Evolutionary conservation across 2,797 vertebrate genomes (phyloP), one percentile per base, ranked within the genome.

Genomic region (Cichlasoma orientale): DNA sequence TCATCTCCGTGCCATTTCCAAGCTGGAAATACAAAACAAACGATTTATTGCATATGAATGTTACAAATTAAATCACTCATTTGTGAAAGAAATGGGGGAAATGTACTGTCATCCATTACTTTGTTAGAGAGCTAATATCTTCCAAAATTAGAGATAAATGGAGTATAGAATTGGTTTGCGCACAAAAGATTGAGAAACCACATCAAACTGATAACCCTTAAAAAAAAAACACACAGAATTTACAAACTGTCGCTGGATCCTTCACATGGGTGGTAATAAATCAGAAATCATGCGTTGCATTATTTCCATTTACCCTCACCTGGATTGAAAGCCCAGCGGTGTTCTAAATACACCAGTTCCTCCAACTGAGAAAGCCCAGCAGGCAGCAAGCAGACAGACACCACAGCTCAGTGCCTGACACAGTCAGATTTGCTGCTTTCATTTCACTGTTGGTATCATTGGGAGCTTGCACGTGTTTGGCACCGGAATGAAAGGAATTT

Each of bases 401-500:
- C 82, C 80, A 79, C 88, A 86, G 78, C 82, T 85, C 88, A 82
- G 75, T 89, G 84, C 71, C 79, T 83, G 81, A 79, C 82, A 79
- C 78, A 87, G 84, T 82, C 82, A 91, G 89, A 91, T 89, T 88
- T 87, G 83, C 87, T 79, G 86, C 89, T 92, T 92, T 92, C 92
- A 93, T 93, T 91, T 93, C 89, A 91, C 83, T 61, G 79, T 88
- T 82, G 78, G 77, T 79, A 84, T 93, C 90, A 92, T 92, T 86
- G 89, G 82, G 83, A 88, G 82, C 80, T 86, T 91, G 89, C 88
- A 78, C 72, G 53, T 74, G 74, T 92, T 90, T 92, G 88, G 79
- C 80, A 57, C 77, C 77, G 79, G 87, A 91, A 92, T 92, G 88
- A 92, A 95, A 93, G 79, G 88, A 89, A 89, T 91, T 87, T 83